These are phyloP conservation scores for Sibirionetta formosa DNA, from an alignment of 2,797 vertebrate species.

Conservation along the genomic window DNA sequence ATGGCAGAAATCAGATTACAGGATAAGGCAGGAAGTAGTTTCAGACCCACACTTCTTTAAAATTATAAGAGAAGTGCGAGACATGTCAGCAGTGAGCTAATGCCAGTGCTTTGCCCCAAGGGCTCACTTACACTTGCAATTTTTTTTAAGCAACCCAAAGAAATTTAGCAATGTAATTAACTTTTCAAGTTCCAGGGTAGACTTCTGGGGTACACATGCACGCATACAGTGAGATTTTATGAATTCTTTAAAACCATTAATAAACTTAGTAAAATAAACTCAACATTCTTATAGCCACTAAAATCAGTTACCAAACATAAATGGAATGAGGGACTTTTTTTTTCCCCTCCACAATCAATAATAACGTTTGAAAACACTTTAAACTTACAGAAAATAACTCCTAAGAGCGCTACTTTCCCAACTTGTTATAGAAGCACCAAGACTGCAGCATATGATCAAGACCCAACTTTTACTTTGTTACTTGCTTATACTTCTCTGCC, in stretches of 20 bases:
- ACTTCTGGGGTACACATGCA: background rate
- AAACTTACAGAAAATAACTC: background rate
- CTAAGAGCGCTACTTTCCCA: background rate
- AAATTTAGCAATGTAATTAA: constrained; percentile 29
- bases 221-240: background rate
- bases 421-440: background rate
- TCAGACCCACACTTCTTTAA: background rate
- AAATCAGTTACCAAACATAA: background rate
- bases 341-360: background rate
- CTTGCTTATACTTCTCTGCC: background rate
- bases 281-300: background rate
- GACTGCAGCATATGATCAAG: background rate
- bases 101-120: background rate
- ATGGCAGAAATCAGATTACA: background rate
- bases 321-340: background rate
- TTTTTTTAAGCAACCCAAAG: background rate
- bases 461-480: background rate
- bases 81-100: background rate
- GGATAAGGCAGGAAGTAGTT: background rate
- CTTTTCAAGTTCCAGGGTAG: constrained; percentile 31
- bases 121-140: background rate
- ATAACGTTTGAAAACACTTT: background rate
- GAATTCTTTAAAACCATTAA: background rate
- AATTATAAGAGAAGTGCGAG: background rate
- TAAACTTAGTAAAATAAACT: background rate